phyloP scores from a whole-genome alignment of 2,113 vertebrate species.

The Vulpes ferrilata region DNA sequence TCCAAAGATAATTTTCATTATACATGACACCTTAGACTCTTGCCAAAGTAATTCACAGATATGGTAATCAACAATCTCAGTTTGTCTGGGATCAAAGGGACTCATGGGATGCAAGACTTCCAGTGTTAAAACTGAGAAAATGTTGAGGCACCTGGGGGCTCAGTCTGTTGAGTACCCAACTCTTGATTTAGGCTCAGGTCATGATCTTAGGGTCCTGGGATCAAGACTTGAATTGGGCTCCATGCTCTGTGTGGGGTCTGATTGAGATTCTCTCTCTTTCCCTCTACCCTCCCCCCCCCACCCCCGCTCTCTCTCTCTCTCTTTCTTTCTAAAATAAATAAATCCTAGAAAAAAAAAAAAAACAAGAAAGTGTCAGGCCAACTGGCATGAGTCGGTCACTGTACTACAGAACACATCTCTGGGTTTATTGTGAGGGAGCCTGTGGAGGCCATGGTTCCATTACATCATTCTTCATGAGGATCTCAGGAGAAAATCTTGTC shows the following conservation, averaged over 20 bases:
- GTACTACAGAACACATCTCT: background rate
- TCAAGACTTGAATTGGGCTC: background rate
- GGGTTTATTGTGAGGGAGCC: background rate
- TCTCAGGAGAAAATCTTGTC: conserved; percentile 49
- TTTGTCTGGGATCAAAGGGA: background rate
- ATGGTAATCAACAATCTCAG: background rate
- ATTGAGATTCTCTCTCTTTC: background rate
- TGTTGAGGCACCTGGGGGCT: background rate
- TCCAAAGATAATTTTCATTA: background rate
- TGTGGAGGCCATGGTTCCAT: background rate
- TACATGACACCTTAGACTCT: background rate
- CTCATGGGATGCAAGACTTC: background rate
- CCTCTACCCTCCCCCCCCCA: background rate
- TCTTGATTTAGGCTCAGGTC: background rate
- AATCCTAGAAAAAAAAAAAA: background rate
- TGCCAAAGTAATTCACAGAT: background rate
- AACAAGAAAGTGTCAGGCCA: conserved; percentile 14
- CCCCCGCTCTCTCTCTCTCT: background rate
- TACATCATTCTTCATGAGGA: conserved; percentile 29
- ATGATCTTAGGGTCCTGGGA: background rate
- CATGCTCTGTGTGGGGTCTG: background rate
- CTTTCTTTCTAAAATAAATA: background rate
- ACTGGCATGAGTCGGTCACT: background rate
- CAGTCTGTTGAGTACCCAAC: background rate
- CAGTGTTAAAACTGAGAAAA: conserved; percentile 46